Evolutionary conservation across 1,140 invertebrate genomes (phyloP), one percentile per base, ranked within the genome.

Genomic region (Episyrphus balteatus): DNA sequence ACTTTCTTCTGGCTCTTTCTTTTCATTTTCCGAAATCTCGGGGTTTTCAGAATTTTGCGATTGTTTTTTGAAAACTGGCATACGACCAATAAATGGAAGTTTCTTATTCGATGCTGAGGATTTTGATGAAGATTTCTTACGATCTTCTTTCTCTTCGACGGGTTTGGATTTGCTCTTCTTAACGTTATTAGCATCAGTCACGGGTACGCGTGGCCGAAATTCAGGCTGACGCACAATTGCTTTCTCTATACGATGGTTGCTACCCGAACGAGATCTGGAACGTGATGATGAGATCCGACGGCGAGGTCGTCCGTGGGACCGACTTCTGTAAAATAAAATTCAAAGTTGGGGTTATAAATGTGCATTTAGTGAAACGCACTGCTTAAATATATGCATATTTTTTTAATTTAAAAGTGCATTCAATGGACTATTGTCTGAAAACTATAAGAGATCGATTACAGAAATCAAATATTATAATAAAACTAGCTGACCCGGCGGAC

Each of bases 31-130:
- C 26, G 19, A 68, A 5, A 66, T 62, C 31, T 74, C 73, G 34
- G 75, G 72, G 38, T 31, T 34, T 9, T 13, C 37, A 17, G 5
- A 5, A 18, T 30, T 34, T 42, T 51, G 47, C 2, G 56, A 54
- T 48, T 77, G 76, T 43, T 81, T 82, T 51, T 82, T 82, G 42
- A 82, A 79, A 33, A 84, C 58, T 2, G 81, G 81, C 68, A 83
- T 75, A 53, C 80, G 68, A 1, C 81, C 81, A 42, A 83, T 83
- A 48, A 83, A 83, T 0, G 80, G 80, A 31, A 82, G 53, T 54
- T 82, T 82, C n/a, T 80, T 75, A 38, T 57, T 19, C 11, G 47
- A 14, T 7, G 49, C 44, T 57, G 56, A 42, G 53, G 14, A 39
- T 21, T 21, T 47, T 6, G 49, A 46, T 17, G 48, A 39, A 38